A percentile compares a stretch with the other conserved stretches of the same genome.
phyloP scores from a whole-genome alignment of 2,113 vertebrate genomes.

The Phasianus colchicus region DNA sequence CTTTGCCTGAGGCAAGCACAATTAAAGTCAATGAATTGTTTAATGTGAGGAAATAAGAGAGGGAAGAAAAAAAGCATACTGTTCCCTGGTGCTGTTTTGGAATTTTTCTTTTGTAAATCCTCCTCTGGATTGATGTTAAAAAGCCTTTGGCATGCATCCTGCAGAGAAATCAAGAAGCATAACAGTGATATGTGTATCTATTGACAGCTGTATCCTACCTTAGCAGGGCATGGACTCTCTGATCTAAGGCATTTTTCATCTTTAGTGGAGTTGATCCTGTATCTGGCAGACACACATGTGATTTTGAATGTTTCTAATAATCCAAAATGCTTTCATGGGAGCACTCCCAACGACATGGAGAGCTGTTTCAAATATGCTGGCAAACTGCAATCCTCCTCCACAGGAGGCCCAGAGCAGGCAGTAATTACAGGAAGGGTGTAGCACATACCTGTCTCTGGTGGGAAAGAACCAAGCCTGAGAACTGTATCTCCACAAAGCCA shows the following conservation, averaged over 20 bases:
- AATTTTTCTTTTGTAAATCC: constrained; percentile 23
- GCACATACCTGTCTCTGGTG: constrained; percentile 46
- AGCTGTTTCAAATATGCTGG: constrained; percentile 17
- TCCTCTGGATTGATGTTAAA: constrained; percentile 28
- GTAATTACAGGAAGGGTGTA: constrained; percentile 52
- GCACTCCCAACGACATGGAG: not conserved
- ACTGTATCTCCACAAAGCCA: rapidly evolving
- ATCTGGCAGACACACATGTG: constrained; percentile 23
- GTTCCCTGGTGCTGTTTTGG: constrained; percentile 30
- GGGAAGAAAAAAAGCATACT: not conserved
- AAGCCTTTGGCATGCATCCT: constrained; percentile 6
- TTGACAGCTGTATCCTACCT: not conserved
- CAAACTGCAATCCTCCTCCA: constrained; percentile 28
- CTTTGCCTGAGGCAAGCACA: constrained; percentile 14
- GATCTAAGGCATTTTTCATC: constrained; percentile 29
- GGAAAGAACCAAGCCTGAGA: constrained; percentile 18
- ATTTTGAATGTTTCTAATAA: constrained; percentile 26
- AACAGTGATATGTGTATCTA: not conserved
- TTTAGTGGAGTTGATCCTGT: not conserved
- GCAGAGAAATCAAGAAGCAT: not conserved
- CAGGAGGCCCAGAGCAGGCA: constrained; percentile 8
- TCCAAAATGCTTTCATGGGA: constrained; percentile 26
- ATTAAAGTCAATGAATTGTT: constrained; percentile 69
- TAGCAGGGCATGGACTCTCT: not conserved
- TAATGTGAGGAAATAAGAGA: constrained; percentile 59